Conservation (phyloP, 2,797 vertebrate genomes). For the Ptychadena robeensis region DNA sequence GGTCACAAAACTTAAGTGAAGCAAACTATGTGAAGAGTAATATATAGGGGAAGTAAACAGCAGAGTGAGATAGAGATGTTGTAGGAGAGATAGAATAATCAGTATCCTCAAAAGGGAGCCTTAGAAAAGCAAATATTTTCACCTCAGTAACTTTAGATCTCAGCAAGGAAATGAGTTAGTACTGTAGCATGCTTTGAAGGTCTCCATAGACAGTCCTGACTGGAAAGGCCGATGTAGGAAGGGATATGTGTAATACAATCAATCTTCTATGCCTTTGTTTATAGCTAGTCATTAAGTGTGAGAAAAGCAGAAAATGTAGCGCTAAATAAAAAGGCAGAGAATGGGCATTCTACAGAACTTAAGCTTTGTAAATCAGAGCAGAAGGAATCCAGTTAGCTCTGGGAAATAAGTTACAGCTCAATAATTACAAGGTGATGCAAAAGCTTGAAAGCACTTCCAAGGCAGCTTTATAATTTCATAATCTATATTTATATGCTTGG, state of each 20-base stretch:
- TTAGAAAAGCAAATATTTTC: conserved; percentile 61
- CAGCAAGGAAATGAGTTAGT: conserved; percentile 57
- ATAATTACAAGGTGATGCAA: conserved; percentile 41
- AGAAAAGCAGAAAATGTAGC: conserved; percentile 49
- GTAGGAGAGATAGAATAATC: conserved; percentile 52
- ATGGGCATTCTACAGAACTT: conserved; percentile 21
- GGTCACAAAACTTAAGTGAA: conserved; percentile 9
- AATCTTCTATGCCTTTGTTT: conserved; percentile 52
- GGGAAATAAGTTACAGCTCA: conserved; percentile 28
- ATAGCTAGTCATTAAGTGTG: conserved; percentile 53
- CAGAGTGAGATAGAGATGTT: conserved; percentile 44
- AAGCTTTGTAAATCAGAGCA: conserved; percentile 51
- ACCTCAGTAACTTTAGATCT: conserved; percentile 59
- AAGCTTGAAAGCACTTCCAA: conserved; percentile 5
- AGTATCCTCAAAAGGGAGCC: conserved; percentile 53
- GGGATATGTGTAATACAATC: conserved; percentile 53
- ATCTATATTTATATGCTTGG: conserved; percentile 17
- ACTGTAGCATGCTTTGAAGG: conserved; percentile 49
- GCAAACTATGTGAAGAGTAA: conserved; percentile 15
- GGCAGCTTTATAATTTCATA: conserved; percentile 27
- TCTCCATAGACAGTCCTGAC: conserved; percentile 55
- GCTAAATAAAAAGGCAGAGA: conserved; percentile 55
- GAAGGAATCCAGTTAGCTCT: conserved; percentile 37
- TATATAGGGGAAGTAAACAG: conserved; percentile 28
- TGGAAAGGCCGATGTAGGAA: conserved; percentile 55